Conservation (phyloP, 2,113 vertebrate genomes). For the Syrrhaptes paradoxus region DNA sequence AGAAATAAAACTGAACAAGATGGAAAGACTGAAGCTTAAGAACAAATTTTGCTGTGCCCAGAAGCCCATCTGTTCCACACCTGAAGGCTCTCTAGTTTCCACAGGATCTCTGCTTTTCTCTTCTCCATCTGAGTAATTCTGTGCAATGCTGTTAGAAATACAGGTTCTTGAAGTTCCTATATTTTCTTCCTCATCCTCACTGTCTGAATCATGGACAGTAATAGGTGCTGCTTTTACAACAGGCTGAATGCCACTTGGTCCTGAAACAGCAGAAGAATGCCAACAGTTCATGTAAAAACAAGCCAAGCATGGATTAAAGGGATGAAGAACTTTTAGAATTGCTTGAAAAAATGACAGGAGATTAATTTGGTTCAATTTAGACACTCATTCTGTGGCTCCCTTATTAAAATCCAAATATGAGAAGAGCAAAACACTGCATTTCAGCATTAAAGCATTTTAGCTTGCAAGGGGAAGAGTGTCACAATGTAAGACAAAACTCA, state of each 20-base stretch:
- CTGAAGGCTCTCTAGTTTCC: conserved; percentile 72
- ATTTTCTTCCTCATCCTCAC: conserved; percentile 91
- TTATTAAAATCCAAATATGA: neutral
- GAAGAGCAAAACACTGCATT: neutral
- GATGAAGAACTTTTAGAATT: neutral
- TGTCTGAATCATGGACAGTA: conserved; percentile 93
- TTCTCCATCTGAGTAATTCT: conserved; percentile 78
- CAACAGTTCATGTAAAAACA: neutral
- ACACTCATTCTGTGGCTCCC: neutral
- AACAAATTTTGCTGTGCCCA: neutral
- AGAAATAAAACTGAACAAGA: neutral
- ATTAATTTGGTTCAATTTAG: neutral
- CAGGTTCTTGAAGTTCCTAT: conserved; percentile 69
- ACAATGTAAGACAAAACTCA: neutral
- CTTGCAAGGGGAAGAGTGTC: neutral
- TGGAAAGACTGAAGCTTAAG: neutral
- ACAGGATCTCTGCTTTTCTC: conserved; percentile 74
- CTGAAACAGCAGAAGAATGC: conserved; percentile 68
- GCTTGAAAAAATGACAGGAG: neutral
- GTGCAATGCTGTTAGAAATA: conserved; percentile 74
- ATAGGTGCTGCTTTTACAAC: conserved; percentile 82
- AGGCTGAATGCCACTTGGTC: conserved; percentile 91
- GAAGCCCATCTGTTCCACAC: conserved; percentile 25
- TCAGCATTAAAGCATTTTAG: neutral
- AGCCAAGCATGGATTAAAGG: neutral